phyloP scores from a whole-genome alignment of 1,140 invertebrate genomes.

The Philopotamus ludificatus region DNA sequence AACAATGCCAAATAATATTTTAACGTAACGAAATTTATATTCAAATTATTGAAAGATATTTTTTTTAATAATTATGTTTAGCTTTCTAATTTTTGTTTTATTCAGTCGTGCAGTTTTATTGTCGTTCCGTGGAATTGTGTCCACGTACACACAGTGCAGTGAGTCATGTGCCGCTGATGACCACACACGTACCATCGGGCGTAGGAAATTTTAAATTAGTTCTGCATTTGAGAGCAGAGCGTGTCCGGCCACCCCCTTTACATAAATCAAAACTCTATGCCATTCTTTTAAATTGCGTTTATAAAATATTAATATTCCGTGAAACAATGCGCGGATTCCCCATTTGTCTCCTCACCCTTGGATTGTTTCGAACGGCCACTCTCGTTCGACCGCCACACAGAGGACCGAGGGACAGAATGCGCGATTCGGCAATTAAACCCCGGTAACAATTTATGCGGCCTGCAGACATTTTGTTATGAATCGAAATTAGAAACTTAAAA shows the following conservation, averaged over 20 bases:
- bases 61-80: too few relatives aligned
- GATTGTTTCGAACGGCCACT: background rate
- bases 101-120: too few relatives aligned
- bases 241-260: slow-evolving; percentile 9
- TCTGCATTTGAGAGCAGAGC: slow-evolving; percentile 8
- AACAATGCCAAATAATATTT: too few relatives aligned
- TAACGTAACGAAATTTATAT: too few relatives aligned
- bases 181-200: background rate
- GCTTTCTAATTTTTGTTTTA: too few relatives aligned
- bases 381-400: background rate
- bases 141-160: too few relatives aligned
- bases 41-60: too few relatives aligned
- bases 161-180: slow-evolving; percentile 17
- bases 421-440: background rate
- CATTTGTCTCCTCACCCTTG: background rate
- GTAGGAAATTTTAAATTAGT: slow-evolving; percentile 26
- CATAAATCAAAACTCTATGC: slow-evolving; percentile 37
- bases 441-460: too few relatives aligned
- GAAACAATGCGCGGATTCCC: background rate
- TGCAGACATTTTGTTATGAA: too few relatives aligned
- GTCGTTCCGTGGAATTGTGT: too few relatives aligned
- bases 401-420: background rate
- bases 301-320: slow-evolving; percentile 40
- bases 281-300: slow-evolving; percentile 34
- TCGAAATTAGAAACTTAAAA: too few relatives aligned